Evolutionary conservation across 2,113 vertebrate genomes (phyloP), one percentile per base, ranked within the genome.

Genomic region (human (Homo sapiens)): DNA sequence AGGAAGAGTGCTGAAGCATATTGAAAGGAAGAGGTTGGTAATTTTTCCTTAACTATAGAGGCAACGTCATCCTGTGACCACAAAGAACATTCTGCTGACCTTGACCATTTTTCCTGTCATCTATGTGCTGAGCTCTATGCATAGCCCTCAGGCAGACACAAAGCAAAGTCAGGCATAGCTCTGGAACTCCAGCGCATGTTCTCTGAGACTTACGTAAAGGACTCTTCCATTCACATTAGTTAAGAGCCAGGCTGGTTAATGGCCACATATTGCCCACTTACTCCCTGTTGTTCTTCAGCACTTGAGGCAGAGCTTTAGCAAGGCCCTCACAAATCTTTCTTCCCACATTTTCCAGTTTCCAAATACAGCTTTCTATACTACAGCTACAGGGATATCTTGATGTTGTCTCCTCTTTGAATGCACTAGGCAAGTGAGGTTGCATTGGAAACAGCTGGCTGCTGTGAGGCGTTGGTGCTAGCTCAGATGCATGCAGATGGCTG

Each of bases 51-150:
- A 48, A 91, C 64, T 73, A 45, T 20, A 91, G 40, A 94, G 16
- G 80, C 10, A 72, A 17, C 80, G 38, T 61, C 68, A 70, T 32
- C 75, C 85, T 64, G 55, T 59, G 61, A 68, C 38, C 92, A 90
- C 76, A 94, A 92, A 89, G 43, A 90, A 50, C 11, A 82, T 55
- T 87, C 83, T 94, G n/a, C 68, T 83, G 61, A 66, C 76, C 75
- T 75, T 48, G 43, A 43, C 79, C 9, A n/a, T 59, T n/a, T 79
- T 70, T 45, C 35, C 20, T 59, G 84, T 43, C 57, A 70, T 83
- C 52, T 25, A 2, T 61, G 59, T 27, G 22, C 61, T 75, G 30
- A n/a, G 13, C 27, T 93, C 59, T 27, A 66, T 0, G 6, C 38
- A 79, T 8, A 50, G 57, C 6, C n/a, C 72, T 59, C 2, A 6